Base-by-base conservation (phyloP, 2,797 vertebrate species). In the Eleutherodactylus coqui region DNA sequence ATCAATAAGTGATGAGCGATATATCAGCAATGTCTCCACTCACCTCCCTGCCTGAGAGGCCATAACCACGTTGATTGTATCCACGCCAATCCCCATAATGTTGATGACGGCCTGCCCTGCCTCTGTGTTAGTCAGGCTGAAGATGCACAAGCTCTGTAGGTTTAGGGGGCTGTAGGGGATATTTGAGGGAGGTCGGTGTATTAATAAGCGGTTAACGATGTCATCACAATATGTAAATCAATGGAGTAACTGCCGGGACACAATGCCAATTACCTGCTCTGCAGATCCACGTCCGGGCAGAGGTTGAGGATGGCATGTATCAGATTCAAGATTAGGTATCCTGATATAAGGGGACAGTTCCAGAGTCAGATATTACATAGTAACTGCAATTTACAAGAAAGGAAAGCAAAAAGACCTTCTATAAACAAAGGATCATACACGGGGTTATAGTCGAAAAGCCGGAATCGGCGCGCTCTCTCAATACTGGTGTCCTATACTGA, bases 1-100 rank as follows among this genome's bases (percentile, higher is more conserved):
- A 3, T 36, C 64, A 8, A 38, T 69, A 29, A 43, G n/a, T 29
- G 10, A 27, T 21, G 27, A 47, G 41, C 14, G 0, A 11, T 8
- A 5, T 7, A 4, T 38, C 5, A 47, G 41, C 14, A 0, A 11
- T 8, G 11, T 7, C 7, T 38, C 5, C 24, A 36, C 93, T 93
- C 86, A 99, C 98, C 98, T 97, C 90, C 95, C 96, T 53, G 96
- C 95, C 90, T 99, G 98, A 32, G 96, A 96, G 67, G 96, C 95
- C 92, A 99, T 93, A 0, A 99, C 97, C 91, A 96, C 89, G 49
- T 99, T 97, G 13, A 99, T 99, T 60, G 97, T 97, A 93, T 99
- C 97, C 90, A 99, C 98, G 0, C 98, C 98, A 0, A 99, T 96
- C 4, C 96, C 97, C 97, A 99, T 99, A 90, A 99, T 99, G 79